phyloP scores from a whole-genome alignment of 2,888 invertebrate genomes.

The Leptopterna dolabrata region DNA sequence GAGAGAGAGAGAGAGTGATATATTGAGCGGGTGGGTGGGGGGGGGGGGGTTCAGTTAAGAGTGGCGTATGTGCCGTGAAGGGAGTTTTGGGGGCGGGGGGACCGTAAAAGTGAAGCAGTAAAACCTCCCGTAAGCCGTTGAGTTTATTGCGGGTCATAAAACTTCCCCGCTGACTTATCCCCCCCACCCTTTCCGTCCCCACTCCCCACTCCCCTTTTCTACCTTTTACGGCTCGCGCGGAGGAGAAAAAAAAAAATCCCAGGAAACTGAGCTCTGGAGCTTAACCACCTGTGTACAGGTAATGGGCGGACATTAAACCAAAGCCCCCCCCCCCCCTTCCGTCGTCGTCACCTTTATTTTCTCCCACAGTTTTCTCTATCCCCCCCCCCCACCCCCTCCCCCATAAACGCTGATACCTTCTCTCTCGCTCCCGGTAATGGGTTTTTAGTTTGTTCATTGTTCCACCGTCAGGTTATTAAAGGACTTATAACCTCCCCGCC shows the following conservation, averaged over 20 bases:
- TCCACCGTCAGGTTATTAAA: slow-evolving; percentile 47
- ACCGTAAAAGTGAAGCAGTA: slow-evolving; percentile 31
- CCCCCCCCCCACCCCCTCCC: neutral
- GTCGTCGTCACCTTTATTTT: neutral
- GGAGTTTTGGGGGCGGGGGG: neutral
- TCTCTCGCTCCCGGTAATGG: slow-evolving; percentile 34
- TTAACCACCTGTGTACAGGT: slow-evolving; percentile 48
- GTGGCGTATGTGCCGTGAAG: neutral
- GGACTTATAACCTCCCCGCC: slow-evolving; percentile 22
- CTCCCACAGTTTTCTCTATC: neutral
- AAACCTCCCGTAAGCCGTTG: slow-evolving; percentile 37
- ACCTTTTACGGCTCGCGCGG: neutral
- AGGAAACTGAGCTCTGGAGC: slow-evolving; percentile 29
- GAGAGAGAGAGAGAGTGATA: too few relatives aligned
- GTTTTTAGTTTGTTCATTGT: slow-evolving; percentile 56
- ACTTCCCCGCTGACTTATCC: neutral
- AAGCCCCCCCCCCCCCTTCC: neutral
- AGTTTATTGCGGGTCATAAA: slow-evolving; percentile 32
- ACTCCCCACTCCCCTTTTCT: neutral
- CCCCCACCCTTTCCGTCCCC: neutral
- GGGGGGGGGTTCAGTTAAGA: neutral
- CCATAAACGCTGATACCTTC: neutral
- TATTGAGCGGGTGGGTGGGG: too few relatives aligned
- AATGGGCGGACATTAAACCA: slow-evolving; percentile 45
- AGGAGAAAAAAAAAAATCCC: slow-evolving; percentile 22